These are phyloP conservation scores for Amphibalanus amphitrite DNA, from an alignment of 1,140 invertebrate genomes.

Conservation along the genomic window DNA sequence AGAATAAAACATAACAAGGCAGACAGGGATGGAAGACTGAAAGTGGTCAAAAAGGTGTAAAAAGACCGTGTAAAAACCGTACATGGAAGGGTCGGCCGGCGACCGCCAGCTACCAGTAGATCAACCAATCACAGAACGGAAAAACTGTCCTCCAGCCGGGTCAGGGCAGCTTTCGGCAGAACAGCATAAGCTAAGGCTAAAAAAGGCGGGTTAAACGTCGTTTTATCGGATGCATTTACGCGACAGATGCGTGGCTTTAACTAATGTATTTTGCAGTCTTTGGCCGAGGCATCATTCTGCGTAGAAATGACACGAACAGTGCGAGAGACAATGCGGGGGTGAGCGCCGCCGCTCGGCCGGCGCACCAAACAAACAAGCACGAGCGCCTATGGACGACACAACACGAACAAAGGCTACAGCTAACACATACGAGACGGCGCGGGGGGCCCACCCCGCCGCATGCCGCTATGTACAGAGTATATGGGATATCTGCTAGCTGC, in stretches of 20 bases:
- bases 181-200: no score
- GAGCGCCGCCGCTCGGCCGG: not conserved
- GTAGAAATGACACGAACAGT: not conserved
- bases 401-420: not conserved
- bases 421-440: not conserved
- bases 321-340: no score
- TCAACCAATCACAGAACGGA: no score
- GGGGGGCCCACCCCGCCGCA: not conserved
- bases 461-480: not conserved
- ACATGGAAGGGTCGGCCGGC: no score
- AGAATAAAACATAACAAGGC: no score
- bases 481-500: not conserved
- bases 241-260: not conserved
- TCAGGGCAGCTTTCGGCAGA: no score
- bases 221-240: not conserved
- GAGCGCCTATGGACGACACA: not conserved
- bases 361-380: not conserved
- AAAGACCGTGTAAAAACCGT: no score
- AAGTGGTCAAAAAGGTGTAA: no score
- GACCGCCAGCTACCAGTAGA: no score
- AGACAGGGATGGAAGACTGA: no score
- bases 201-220: no score
- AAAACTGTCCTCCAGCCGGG: no score
- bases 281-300: not conserved
- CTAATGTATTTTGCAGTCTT: conserved; percentile 2